Percentiles rank a stretch among this genome's conserved stretches.
Conservation (phyloP, 2,888 invertebrate genomes). For the Punctoribates punctum region DNA sequence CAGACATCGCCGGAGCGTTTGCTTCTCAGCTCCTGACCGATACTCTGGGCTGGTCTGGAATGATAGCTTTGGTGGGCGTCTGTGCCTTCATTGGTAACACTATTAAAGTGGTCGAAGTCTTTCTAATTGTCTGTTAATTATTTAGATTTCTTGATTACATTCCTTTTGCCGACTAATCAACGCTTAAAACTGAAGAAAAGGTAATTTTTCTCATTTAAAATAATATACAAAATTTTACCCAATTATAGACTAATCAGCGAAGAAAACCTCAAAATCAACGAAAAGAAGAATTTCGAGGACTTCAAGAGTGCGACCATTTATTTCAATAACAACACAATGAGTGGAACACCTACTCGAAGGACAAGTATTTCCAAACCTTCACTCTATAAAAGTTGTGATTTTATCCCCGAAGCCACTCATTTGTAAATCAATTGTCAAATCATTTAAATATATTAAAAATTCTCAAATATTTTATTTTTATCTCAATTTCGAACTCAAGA, state of each 20-base stretch:
- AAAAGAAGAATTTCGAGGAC: background rate
- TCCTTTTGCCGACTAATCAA: slow-evolving; percentile 26
- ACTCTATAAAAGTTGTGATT: slow-evolving; percentile 15
- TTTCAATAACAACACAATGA: background rate
- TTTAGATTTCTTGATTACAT: slow-evolving; percentile 31
- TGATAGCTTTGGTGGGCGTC: slow-evolving; percentile 37
- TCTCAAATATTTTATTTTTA: background rate
- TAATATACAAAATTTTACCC: background rate
- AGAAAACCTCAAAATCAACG: background rate
- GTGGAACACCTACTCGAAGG: slow-evolving; percentile 11
- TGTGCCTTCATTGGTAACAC: slow-evolving; percentile 27
- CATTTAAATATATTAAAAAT: background rate
- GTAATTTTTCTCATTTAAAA: slow-evolving; percentile 2
- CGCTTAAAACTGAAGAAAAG: slow-evolving; percentile 9
- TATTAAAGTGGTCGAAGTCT: background rate
- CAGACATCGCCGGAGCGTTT: slow-evolving; percentile 40
- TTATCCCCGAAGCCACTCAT: slow-evolving; percentile 12
- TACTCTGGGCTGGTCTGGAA: slow-evolving; percentile 41
- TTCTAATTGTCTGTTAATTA: background rate
- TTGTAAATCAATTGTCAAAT: background rate
- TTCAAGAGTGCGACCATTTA: background rate
- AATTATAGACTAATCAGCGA: slow-evolving; percentile 2
- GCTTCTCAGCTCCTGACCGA: slow-evolving; percentile 40
- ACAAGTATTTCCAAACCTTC: slow-evolving; percentile 22
- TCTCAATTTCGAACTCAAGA: too few species aligned